A percentile compares a stretch with the other conserved stretches of the same genome.
phyloP scores from a whole-genome alignment of 2,888 invertebrate genomes.

The Lepidonotus clava region DNA sequence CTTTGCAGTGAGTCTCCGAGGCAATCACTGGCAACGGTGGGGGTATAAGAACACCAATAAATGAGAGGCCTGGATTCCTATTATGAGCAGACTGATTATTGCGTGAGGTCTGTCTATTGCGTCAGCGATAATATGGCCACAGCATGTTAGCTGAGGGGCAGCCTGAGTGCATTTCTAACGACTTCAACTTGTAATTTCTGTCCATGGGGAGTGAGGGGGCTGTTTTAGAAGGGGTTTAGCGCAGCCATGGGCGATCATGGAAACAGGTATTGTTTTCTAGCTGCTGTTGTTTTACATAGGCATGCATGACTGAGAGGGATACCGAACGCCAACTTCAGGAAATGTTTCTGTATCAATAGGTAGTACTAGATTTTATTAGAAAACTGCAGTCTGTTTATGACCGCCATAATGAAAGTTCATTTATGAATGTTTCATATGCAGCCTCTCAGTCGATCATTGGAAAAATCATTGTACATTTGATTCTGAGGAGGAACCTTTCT shows the following conservation, averaged over 20 bases:
- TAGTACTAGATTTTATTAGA: no score
- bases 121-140: conserved; percentile 11
- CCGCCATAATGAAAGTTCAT: no score
- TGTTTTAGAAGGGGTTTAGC: background rate
- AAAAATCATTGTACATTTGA: no score
- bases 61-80: conserved; percentile 6
- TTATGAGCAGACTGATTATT: background rate
- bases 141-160: conserved; percentile 4
- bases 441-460: no score
- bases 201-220: background rate
- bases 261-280: background rate
- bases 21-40: no score
- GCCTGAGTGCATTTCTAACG: background rate
- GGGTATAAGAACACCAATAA: background rate
- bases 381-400: no score
- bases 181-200: conserved; percentile 9
- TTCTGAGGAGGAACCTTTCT: no score
- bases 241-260: background rate
- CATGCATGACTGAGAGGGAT: no score
- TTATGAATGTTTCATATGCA: no score
- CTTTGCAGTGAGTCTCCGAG: background rate
- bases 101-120: background rate
- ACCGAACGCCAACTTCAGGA: no score
- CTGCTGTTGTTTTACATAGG: background rate
- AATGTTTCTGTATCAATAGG: no score